These are phyloP conservation scores for Sebastes aleutianus DNA, from an alignment of 2,797 vertebrate species.

Conservation along the genomic window DNA sequence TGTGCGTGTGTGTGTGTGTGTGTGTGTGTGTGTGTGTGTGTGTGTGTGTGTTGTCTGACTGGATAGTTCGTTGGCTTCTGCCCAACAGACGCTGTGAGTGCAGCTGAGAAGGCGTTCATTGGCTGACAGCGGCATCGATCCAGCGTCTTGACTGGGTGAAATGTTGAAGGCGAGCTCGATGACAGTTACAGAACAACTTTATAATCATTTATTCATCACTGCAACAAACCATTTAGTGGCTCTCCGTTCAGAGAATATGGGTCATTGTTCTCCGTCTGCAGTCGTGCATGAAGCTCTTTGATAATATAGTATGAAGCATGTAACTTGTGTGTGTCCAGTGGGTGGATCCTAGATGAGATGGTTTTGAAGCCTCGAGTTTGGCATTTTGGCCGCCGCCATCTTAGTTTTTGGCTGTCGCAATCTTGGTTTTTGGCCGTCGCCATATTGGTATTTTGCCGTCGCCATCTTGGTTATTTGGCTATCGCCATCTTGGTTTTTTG, in stretches of 20 bases:
- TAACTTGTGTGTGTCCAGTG: too few relatives aligned
- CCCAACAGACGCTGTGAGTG: constrained; percentile 11
- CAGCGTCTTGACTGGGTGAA: not conserved
- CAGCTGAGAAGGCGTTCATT: constrained; percentile 18
- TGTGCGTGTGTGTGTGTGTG: constrained; percentile 43
- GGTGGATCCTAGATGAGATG: too few relatives aligned
- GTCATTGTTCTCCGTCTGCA: not conserved
- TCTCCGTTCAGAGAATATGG: not conserved
- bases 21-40: constrained; percentile 26
- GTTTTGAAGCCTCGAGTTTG: too few relatives aligned
- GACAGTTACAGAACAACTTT: constrained; percentile 26
- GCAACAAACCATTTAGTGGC: not conserved
- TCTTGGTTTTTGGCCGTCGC: too few relatives aligned
- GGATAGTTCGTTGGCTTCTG: constrained; percentile 13
- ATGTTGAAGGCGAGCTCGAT: not conserved
- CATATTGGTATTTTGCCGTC: too few relatives aligned
- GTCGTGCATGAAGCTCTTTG: not conserved
- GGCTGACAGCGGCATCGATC: constrained; percentile 35
- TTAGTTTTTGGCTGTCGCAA: not conserved
- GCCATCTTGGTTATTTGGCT: too few relatives aligned
- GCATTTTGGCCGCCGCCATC: too few relatives aligned
- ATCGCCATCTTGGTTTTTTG: too few relatives aligned
- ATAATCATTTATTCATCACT: constrained; percentile 43
- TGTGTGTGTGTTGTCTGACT: constrained; percentile 12
- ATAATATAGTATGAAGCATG: not conserved